phyloP scores from a whole-genome alignment of 2,888 invertebrate genomes.

The Cotesia congregata region DNA sequence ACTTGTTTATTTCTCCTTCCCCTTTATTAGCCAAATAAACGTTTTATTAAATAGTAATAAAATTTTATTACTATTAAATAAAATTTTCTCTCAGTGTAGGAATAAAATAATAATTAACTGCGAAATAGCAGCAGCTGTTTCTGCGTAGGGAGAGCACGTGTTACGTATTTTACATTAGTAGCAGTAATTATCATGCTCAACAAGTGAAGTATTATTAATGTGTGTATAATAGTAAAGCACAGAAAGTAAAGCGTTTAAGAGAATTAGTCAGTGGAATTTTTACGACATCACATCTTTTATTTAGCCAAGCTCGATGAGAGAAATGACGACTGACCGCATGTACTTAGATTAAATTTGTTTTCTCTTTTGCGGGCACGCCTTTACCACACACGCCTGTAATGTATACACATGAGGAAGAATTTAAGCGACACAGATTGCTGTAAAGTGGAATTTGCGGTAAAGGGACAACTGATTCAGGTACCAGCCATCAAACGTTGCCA shows the following conservation, averaged over 20 bases:
- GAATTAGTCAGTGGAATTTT: slow-evolving; percentile 29
- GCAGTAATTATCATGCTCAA: slow-evolving; percentile 12
- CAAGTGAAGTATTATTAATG: neutral
- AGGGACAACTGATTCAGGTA: slow-evolving; percentile 13
- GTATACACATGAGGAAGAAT: neutral
- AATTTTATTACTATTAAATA: too few relatives aligned
- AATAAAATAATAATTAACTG: neutral
- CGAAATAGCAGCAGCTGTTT: neutral
- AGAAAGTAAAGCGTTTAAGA: slow-evolving; percentile 10
- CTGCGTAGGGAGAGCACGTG: neutral
- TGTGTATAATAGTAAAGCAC: slow-evolving; percentile 5
- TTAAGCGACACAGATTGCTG: neutral
- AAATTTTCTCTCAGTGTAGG: too few relatives aligned
- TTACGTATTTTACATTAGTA: neutral
- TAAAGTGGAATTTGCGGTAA: slow-evolving; percentile 34
- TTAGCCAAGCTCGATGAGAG: slow-evolving; percentile 20
- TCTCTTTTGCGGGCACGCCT: slow-evolving; percentile 11
- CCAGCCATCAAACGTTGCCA: neutral
- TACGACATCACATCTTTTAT: neutral
- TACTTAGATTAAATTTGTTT: slow-evolving; percentile 25
- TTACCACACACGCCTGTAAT: neutral
- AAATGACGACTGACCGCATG: slow-evolving; percentile 34
- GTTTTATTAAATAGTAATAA: too few relatives aligned
- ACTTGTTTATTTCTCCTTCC: too few relatives aligned
- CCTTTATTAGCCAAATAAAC: too few relatives aligned